These are phyloP conservation scores for Cariama cristata DNA, from an alignment of 2,113 vertebrate species.

Conservation along the genomic window DNA sequence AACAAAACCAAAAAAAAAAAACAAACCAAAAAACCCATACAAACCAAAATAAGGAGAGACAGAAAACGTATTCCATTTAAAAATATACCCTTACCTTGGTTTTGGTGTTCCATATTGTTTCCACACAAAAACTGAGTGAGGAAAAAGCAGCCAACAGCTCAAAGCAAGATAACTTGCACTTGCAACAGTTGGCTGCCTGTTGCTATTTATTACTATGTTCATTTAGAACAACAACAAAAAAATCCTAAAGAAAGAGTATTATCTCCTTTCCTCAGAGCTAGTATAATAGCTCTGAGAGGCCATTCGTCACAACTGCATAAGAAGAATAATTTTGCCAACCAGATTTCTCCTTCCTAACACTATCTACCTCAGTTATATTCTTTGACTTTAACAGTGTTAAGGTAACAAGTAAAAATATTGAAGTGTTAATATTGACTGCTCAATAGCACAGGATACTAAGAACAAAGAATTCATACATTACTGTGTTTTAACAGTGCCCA, in stretches of 20 bases:
- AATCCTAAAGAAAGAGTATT: background rate
- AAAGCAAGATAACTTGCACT: background rate
- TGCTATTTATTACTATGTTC: background rate
- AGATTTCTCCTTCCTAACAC: background rate
- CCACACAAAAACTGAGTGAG: slow-evolving; percentile 30
- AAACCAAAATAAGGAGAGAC: background rate
- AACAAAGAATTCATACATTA: background rate
- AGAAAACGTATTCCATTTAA: background rate
- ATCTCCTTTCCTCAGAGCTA: background rate
- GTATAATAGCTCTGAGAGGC: background rate
- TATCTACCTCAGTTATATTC: background rate
- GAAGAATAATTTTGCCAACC: background rate
- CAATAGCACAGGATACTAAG: background rate
- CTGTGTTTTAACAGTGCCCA: background rate
- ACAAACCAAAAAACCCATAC: background rate
- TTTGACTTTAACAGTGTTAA: background rate
- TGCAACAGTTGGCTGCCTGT: background rate
- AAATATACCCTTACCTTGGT: slow-evolving; percentile 40
- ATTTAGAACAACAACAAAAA: background rate
- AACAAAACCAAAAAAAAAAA: background rate
- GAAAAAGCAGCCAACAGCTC: slow-evolving; percentile 27
- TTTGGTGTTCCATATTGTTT: slow-evolving; percentile 35
- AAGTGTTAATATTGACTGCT: background rate
- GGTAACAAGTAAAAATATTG: background rate
- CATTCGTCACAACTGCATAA: background rate